phyloP scores from a whole-genome alignment of 1,140 invertebrate genomes.

The Schmidtea mediterranea region DNA sequence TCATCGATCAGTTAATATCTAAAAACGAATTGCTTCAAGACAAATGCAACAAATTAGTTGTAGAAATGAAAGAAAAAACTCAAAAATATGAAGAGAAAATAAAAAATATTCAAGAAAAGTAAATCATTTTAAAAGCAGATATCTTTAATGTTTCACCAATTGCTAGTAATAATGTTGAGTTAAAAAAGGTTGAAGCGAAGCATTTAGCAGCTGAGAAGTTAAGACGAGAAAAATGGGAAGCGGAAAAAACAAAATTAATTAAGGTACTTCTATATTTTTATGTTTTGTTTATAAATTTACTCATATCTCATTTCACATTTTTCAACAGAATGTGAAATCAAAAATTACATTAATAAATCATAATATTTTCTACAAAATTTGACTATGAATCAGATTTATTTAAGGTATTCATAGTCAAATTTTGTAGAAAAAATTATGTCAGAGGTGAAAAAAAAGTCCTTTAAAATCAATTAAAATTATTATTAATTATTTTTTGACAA shows the following conservation, averaged over 20 bases:
- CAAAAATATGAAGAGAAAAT: constrained; percentile 24
- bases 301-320: too few species aligned
- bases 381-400: too few species aligned
- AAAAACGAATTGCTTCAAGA: constrained; percentile 25
- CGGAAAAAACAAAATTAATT: constrained; percentile 28
- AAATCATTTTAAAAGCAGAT: constrained; percentile 4
- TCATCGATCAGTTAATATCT: constrained; percentile 22
- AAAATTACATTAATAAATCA: too few species aligned
- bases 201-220: constrained; percentile 25
- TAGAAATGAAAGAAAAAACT: constrained; percentile 22
- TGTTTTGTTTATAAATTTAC: too few species aligned
- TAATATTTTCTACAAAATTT: too few species aligned
- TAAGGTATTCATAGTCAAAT: too few species aligned
- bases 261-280: too few species aligned
- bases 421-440: too few species aligned
- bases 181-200: constrained; percentile 24
- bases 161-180: constrained; percentile 18
- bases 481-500: too few species aligned
- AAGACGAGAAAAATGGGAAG: constrained; percentile 27
- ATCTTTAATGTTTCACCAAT: not conserved
- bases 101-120: constrained; percentile 19
- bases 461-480: too few species aligned
- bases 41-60: constrained; percentile 24
- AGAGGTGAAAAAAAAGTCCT: too few species aligned
- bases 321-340: too few species aligned